phyloP scores from a whole-genome alignment of 2,797 vertebrate species.

The Argya squamiceps region DNA sequence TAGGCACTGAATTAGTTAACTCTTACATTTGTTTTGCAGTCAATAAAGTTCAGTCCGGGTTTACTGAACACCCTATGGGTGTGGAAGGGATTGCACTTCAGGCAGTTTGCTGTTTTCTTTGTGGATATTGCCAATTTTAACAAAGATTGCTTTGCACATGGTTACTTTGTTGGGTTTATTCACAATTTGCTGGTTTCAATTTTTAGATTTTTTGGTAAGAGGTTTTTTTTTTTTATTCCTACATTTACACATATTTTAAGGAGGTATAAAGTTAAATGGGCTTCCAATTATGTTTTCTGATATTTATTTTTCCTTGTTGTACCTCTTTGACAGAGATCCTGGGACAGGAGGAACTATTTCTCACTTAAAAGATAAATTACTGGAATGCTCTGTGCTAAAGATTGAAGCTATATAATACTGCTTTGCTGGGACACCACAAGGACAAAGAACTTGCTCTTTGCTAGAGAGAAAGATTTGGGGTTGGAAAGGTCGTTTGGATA shows the following conservation, averaged over 20 bases:
- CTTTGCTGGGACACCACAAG: neutral
- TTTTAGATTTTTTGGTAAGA: neutral
- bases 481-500: neutral
- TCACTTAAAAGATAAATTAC: neutral
- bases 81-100: neutral
- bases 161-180: neutral
- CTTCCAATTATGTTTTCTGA: neutral
- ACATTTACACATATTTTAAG: neutral
- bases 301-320: neutral
- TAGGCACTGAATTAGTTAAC: conserved; percentile 24
- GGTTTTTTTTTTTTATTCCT: neutral
- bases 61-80: neutral
- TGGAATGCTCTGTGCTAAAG: neutral
- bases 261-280: neutral
- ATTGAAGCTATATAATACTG: neutral
- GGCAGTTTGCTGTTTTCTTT: neutral
- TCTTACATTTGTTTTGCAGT: neutral
- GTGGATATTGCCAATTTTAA: neutral
- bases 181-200: neutral
- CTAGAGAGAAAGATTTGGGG: neutral
- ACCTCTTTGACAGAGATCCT: neutral
- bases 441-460: neutral
- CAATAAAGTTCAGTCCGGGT: neutral
- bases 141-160: neutral
- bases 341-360: neutral